phyloP scores from a whole-genome alignment of 2,113 vertebrate species.

The Lichenostomus cassidix region DNA sequence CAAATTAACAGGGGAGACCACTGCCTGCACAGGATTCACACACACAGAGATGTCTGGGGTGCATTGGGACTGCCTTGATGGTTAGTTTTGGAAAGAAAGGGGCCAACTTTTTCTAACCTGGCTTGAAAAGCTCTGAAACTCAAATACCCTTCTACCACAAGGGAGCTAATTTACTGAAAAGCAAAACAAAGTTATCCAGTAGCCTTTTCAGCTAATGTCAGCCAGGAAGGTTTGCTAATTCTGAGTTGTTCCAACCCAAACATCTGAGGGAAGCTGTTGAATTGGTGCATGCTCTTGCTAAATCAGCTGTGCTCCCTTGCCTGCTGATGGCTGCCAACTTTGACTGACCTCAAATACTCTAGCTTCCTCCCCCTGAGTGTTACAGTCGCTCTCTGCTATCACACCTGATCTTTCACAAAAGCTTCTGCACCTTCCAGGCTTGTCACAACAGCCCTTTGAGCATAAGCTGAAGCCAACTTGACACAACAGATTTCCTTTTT shows the following conservation, averaged over 20 bases:
- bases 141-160: background rate
- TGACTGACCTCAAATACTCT: background rate
- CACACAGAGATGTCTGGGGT: accelerated
- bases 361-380: background rate
- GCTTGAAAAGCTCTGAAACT: background rate
- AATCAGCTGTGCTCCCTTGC: background rate
- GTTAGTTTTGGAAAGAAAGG: background rate
- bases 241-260: background rate
- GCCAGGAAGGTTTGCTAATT: background rate
- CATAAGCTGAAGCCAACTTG: background rate
- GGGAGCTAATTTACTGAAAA: background rate
- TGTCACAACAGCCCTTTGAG: background rate
- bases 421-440: background rate
- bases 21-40: background rate
- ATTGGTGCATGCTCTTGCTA: background rate
- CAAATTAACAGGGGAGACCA: background rate
- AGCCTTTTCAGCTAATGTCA: background rate
- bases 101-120: background rate
- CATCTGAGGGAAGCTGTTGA: background rate
- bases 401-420: background rate
- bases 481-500: slow-evolving; percentile 1
- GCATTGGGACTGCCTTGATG: background rate
- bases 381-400: background rate
- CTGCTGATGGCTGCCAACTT: background rate
- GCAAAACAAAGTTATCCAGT: background rate